Evolutionary conservation across 2,888 invertebrate genomes (phyloP).

Genomic region (Crocallis elinguaria): DNA sequence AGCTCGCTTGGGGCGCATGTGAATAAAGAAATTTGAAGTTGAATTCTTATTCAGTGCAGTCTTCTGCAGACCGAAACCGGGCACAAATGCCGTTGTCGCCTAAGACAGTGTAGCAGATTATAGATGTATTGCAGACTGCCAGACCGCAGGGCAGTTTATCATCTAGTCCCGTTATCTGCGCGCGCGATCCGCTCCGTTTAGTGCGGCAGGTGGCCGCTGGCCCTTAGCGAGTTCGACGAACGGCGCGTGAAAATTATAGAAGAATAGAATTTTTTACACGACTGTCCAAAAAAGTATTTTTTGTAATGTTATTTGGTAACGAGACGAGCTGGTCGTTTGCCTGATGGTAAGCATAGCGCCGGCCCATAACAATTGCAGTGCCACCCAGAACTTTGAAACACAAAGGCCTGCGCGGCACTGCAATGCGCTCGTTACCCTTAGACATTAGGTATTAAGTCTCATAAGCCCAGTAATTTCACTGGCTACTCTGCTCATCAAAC

Average conservation of each 20-base stretch:
- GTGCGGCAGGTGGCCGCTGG: slow-evolving; percentile 16
- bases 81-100: not conserved
- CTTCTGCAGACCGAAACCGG: not conserved
- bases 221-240: slow-evolving; percentile 1
- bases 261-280: not conserved
- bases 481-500: too few species aligned
- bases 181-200: slow-evolving; percentile 24
- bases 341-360: too few species aligned
- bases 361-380: too few species aligned
- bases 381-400: too few species aligned
- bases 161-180: slow-evolving; percentile 31
- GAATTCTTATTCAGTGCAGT: not conserved
- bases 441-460: too few species aligned
- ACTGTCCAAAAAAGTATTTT: not conserved
- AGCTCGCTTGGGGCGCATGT: too few species aligned
- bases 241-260: not conserved
- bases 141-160: slow-evolving; percentile 32
- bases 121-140: slow-evolving; percentile 2
- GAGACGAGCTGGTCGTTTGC: too few species aligned
- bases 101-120: slow-evolving; percentile 13
- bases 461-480: too few species aligned
- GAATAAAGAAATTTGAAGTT: too few species aligned
- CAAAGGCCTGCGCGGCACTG: too few species aligned
- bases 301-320: not conserved
- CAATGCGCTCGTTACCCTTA: too few species aligned